Base-by-base conservation (phyloP, 2,113 vertebrate species). In the Hystrix brachyura region DNA sequence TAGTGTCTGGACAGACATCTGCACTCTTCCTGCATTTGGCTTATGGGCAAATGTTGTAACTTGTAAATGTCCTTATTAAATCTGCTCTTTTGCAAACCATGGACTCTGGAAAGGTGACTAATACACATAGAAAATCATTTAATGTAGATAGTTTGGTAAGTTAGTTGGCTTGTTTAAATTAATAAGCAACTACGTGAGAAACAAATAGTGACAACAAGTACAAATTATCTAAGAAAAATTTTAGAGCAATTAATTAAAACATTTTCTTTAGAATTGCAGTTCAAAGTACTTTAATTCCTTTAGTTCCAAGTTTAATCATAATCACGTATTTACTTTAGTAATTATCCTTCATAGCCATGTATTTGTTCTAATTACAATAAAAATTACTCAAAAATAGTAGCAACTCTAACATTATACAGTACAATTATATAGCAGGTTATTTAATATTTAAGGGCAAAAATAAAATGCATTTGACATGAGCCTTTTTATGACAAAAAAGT, bases 261-360 rank as follows among this genome's bases (percentile, higher is more conserved):
- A 78, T 62, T 76, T 93, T 74, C 48, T 72, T 97, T 97, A 67
- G 95, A 97, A 81, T 4, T 91, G 23, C 60, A 95, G 19, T 84
- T 32, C 72, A 1, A 94, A 90, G 92, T 25, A 76, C 8, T 89
- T 92, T 21, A 72, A 81, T 55, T 0, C 0, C 74, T 92, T 93
- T 91, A 94, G 48, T 71, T 92, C 34, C 10, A 48, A 87, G 27
- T 95, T 80, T 87, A 38, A 65, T 82, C 55, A 85, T 27, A 84
- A 71, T 64, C 87, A 59, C 15, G 25, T 38, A 62, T 32, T 78
- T 89, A 76, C 38, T 96, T 92, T 67, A 88, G 53, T 92, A 90
- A 89, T 55, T 43, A 0, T 84, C 46, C 23, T 74, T 93, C 23
- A 38, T 69, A 96, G 5, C 21, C 64, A 69, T 13, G 64, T 25